Evolutionary conservation across 2,888 invertebrate species (phyloP).

Genomic region (Orthonychiurus folsomi): DNA sequence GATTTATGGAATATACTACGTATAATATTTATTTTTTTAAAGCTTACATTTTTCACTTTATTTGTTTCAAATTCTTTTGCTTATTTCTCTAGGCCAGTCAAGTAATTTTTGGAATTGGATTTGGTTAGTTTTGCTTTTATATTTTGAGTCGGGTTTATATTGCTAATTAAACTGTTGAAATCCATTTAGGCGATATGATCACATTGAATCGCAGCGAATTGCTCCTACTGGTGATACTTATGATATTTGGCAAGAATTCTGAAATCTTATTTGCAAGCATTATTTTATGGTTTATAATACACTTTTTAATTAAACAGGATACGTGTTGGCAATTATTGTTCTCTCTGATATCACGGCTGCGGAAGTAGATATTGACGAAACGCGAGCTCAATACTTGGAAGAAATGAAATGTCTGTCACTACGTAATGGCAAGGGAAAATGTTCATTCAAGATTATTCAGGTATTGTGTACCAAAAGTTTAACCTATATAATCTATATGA

Average conservation of each 20-base stretch:
- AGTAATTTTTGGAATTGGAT: constrained; percentile 34
- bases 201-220: constrained; percentile 21
- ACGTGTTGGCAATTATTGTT: constrained; percentile 29
- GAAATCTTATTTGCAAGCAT: too few species aligned
- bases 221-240: constrained; percentile 24
- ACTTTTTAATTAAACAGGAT: constrained; percentile 10
- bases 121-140: constrained; percentile 14
- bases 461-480: neutral
- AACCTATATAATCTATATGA: neutral
- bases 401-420: constrained; percentile 15
- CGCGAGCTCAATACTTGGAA: constrained; percentile 23
- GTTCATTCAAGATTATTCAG: neutral
- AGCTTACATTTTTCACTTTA: too few species aligned
- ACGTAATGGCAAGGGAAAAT: neutral
- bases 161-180: too few species aligned
- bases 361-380: constrained; percentile 32
- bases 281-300: too few species aligned
- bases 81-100: too few species aligned
- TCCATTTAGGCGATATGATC: constrained; percentile 29
- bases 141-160: too few species aligned
- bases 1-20: neutral
- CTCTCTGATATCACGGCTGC: constrained; percentile 37
- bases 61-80: too few species aligned
- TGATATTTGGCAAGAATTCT: constrained; percentile 30
- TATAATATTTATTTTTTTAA: too few species aligned